A percentile compares a stretch with the other conserved stretches of the same genome.
Evolutionary conservation across 2,888 invertebrate genomes (phyloP).

Genomic region (Auanema sp.): DNA sequence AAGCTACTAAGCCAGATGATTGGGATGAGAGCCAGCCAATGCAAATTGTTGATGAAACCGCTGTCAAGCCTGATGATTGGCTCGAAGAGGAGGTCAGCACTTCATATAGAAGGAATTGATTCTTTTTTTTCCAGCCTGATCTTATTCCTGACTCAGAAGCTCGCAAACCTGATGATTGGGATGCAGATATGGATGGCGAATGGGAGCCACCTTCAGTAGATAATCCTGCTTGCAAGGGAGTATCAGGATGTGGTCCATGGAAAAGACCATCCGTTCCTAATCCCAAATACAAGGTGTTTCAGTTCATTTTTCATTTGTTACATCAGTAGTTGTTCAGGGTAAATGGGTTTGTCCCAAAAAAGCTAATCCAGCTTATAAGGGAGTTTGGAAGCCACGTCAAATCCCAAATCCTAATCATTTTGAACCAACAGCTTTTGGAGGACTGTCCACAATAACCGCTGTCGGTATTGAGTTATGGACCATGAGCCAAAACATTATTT

Average conservation of each 20-base stretch:
- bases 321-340: conserved; percentile 70
- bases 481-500: conserved; percentile 89
- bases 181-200: conserved; percentile 95
- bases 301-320: conserved; percentile 1
- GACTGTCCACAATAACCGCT: conserved; percentile 68
- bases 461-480: conserved; percentile 98
- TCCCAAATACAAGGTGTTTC: conserved; percentile 68
- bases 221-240: conserved; percentile 65
- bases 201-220: conserved; percentile 83
- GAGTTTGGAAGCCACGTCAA: conserved; percentile 72
- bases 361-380: conserved; percentile 69
- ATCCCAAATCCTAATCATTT: conserved; percentile 91
- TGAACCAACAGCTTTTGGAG: conserved; percentile 78
- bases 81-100: conserved; percentile 80
- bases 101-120: not conserved
- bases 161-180: conserved; percentile 90
- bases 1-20: conserved; percentile 83
- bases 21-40: conserved; percentile 84
- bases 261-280: conserved; percentile 71
- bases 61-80: conserved; percentile 59
- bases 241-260: conserved; percentile 90
- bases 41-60: conserved; percentile 73
- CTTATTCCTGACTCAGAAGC: conserved; percentile 83
- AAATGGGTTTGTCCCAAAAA: conserved; percentile 81
- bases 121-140: conserved; percentile 67